These are phyloP conservation scores for Pangasius krempfi DNA, from an alignment of 2,797 vertebrate species.

Conservation along the genomic window DNA sequence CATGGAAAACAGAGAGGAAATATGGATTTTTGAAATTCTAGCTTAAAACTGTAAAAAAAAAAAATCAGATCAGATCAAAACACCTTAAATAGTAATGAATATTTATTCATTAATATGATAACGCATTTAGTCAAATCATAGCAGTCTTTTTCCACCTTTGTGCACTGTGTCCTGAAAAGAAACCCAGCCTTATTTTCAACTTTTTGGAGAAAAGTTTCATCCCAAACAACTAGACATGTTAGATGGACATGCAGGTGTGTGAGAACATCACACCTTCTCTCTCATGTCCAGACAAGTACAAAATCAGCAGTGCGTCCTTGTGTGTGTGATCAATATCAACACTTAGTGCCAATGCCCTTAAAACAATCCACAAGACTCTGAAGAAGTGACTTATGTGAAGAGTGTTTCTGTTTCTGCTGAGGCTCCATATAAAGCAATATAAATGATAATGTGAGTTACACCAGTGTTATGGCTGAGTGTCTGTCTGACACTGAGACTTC, in stretches of 20 bases:
- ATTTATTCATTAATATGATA: neutral
- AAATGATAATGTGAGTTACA: constrained; percentile 21
- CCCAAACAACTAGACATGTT: neutral
- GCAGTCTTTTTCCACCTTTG: neutral
- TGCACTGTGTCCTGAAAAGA: neutral
- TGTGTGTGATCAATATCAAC: constrained; percentile 10
- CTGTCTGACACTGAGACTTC: neutral
- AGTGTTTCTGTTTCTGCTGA: constrained; percentile 11
- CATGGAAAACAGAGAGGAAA: neutral
- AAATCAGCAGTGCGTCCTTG: neutral
- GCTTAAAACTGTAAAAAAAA: neutral
- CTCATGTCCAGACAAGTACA: neutral
- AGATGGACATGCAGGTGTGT: neutral
- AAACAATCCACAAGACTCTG: constrained; percentile 9
- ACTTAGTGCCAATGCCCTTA: neutral
- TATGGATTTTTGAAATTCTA: neutral
- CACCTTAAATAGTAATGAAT: neutral
- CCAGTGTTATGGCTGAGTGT: neutral
- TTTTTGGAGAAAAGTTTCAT: neutral
- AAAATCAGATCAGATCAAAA: neutral
- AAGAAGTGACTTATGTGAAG: neutral
- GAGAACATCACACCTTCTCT: constrained; percentile 1
- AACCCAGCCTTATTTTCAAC: neutral
- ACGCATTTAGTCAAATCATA: neutral
- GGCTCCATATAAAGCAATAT: constrained; percentile 2